These are phyloP conservation scores for Dolichoris vasculosae DNA, from an alignment of 1,140 invertebrate genomes.

Conservation along the genomic window DNA sequence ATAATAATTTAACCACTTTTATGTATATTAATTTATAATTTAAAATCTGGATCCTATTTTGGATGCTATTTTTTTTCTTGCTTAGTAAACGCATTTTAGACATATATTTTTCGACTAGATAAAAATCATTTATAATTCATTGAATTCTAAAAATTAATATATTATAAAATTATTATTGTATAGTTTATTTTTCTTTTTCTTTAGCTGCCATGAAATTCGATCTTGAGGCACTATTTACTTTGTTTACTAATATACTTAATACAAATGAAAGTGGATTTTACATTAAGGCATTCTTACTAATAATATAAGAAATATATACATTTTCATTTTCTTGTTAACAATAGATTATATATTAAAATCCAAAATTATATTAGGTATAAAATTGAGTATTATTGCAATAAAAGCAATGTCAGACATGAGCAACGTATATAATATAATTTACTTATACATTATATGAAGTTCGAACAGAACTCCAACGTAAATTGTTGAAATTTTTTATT, in stretches of 20 bases:
- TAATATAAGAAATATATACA: conserved; percentile 24
- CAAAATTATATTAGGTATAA: neutral
- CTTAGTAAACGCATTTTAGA: neutral
- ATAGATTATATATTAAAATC: conserved; percentile 14
- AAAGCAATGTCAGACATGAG: neutral
- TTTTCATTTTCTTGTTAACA: conserved; percentile 7
- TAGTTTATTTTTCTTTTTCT: neutral
- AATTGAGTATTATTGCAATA: conserved; percentile 9
- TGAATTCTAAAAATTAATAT: neutral
- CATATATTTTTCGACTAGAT: conserved; percentile 15
- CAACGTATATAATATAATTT: neutral
- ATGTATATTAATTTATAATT: neutral
- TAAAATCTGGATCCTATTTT: neutral
- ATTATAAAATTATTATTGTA: neutral
- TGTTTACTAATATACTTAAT: neutral
- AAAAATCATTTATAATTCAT: conserved; percentile 9
- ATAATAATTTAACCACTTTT: neutral
- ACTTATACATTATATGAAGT: neutral
- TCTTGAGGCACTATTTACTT: neutral
- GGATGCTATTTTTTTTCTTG: neutral
- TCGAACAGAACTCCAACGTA: neutral
- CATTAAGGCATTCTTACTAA: neutral
- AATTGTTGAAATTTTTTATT: neutral
- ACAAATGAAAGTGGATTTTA: neutral
- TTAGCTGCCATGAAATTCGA: neutral